Evolutionary conservation across 2,888 invertebrate genomes (phyloP), one percentile per base, ranked within the genome.

Genomic region (Rotaria macrura): DNA sequence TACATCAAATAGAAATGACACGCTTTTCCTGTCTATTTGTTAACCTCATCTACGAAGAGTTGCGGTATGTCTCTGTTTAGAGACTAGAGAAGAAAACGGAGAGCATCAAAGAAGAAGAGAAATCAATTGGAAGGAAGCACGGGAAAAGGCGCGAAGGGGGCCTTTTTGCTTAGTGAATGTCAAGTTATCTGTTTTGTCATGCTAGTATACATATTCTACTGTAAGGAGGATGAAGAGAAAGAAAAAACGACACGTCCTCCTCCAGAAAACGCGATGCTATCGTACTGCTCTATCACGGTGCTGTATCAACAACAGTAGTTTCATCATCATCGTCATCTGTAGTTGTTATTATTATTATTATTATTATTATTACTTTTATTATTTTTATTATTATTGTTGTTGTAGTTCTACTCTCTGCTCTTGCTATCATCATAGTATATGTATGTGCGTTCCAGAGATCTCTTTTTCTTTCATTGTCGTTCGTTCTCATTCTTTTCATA

Each of bases 181-280:
- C 65, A 65, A 65, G 65, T 65, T 65, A 65, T 65, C 65, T 65
- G 65, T 65, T 65, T 65, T 65, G 65, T 65, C 65, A 65, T 65
- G 34, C 20, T 38, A 20, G 34, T 49, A 49, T 20, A 65, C 65
- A 65, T 65, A 65, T 65, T 34, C 65, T 65, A 20, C 10, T 65
- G 14, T 5, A 34, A 14, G 29, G 20, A 38, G 34, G 20, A 65
- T 34, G 65, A 65, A 1, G 65, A 34, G 65, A 65, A 20, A 65
- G 65, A 34, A 34, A 34, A 38, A 65, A 20, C 34, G 29, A 34
- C 34, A 6, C 34, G 25, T 65, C 14, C 65, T 65, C 3, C 17
- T 38, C 20, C 29, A 14, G 65, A 65, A 34, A 65, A 34, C 34
- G 65, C 65, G 20, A 65, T 65, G 34, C 34, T 34, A 10, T 65